Base-by-base conservation (phyloP, 2,797 vertebrate genomes). In the Sitta carolinensis region DNA sequence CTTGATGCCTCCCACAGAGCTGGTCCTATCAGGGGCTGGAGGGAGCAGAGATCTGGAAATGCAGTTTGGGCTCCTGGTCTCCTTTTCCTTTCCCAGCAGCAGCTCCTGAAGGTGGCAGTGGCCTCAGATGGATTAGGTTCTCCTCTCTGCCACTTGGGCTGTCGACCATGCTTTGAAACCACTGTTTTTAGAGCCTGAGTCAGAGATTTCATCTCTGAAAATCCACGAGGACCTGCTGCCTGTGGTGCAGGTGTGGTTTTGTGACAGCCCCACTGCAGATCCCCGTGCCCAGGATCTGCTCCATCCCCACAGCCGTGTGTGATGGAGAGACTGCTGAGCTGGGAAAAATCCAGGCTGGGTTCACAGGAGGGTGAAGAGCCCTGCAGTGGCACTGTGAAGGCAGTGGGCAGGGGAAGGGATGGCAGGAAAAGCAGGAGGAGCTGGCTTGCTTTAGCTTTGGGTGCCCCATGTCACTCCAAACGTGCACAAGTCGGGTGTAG, bases 381-480 rank as follows among this genome's bases (percentile, higher is more conserved):
- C 20, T 27, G 77, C 0, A 13, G 83, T 32, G 61, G 27, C 34
- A 14, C 36, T 23, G 32, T 1, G 7, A 63, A 62, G 26, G 54
- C 34, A 45, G 36, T 1, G 5, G 54, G 97, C 27, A 62, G 96
- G 91, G 94, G 78, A 89, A 84, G 72, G 74, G 16, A 32, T 9
- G 62, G 40, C 79, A 93, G 97, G 96, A 84, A 84, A 94, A 64
- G 92, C 96, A 97, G 97, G 91, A 96, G 96, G 92, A 66, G 0
- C 29, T 51, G 77, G 3, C 26, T 69, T 1, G 3, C 1, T 9
- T 27, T 0, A 64, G 72, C 85, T 96, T 97, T 97, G 97, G 95
- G 95, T 97, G 97, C 95, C 95, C 80, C 78, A 73, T 94, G 95
- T 90, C 58, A 91, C 97, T 95, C 97, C 96, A 52, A 4, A 62